Conservation (phyloP, 2,888 invertebrate genomes). For the Amphipoea lucens region DNA sequence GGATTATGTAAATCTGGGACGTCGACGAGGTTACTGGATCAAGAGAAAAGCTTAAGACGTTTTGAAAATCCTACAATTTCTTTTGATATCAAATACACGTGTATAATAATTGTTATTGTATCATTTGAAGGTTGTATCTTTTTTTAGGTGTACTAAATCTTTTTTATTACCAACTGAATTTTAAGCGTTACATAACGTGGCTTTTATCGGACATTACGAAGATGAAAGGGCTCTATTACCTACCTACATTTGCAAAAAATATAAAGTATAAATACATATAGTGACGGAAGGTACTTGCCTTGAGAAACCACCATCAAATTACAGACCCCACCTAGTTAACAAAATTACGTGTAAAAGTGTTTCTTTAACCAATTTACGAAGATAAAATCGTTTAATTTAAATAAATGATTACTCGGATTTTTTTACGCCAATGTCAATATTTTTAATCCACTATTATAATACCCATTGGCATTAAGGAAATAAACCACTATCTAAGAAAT, state of each 20-base stretch:
- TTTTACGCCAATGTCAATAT: neutral
- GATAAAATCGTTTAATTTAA: neutral
- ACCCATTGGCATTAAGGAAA: neutral
- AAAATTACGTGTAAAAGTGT: neutral
- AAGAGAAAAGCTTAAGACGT: slow-evolving; percentile 40
- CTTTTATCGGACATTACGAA: neutral
- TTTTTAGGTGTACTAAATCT: neutral
- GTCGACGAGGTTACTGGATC: slow-evolving; percentile 64
- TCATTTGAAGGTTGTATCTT: slow-evolving; percentile 5
- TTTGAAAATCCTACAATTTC: slow-evolving; percentile 27
- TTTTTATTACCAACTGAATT: neutral
- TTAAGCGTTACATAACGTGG: neutral
- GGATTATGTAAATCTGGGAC: slow-evolving; percentile 77
- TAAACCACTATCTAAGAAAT: neutral
- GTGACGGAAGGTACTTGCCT: neutral
- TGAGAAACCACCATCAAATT: neutral
- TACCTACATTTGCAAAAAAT: neutral
- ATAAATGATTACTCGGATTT: neutral
- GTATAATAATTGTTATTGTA: slow-evolving; percentile 7
- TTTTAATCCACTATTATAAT: neutral
- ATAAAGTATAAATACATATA: too few species aligned
- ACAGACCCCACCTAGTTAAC: neutral
- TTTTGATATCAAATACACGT: slow-evolving; percentile 12
- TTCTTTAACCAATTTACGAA: neutral
- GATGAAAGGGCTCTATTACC: neutral